These are phyloP conservation scores for Chascanopsetta lugubris DNA, from an alignment of 2,113 vertebrate species.

Conservation along the genomic window DNA sequence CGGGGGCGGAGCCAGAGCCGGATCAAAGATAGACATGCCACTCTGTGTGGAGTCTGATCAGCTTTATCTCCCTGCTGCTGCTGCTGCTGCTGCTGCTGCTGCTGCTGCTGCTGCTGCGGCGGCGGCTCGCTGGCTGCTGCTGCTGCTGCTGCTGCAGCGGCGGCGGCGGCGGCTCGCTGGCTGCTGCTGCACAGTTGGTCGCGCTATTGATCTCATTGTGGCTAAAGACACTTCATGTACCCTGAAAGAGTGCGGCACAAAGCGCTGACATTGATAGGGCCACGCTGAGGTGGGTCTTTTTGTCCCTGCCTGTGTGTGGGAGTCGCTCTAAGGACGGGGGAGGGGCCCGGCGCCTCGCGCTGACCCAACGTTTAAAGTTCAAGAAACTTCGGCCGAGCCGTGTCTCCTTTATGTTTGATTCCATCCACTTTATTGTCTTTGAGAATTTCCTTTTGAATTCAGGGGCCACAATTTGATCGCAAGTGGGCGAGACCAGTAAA, in stretches of 20 bases:
- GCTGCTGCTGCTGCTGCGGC: conserved; percentile 21
- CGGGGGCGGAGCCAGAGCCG: conserved; percentile 45
- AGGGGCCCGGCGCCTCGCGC: conserved; percentile 63
- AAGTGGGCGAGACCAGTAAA: too few relatives aligned
- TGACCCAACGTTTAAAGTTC: conserved; percentile 66
- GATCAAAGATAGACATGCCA: conserved; percentile 74
- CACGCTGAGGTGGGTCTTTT: conserved; percentile 78
- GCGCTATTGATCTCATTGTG: conserved; percentile 79
- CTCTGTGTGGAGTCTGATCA: conserved; percentile 55
- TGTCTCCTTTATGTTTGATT: too few relatives aligned
- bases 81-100: conserved; percentile 33
- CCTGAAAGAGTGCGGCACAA: conserved; percentile 79
- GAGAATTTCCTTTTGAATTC: too few relatives aligned
- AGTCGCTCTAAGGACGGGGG: conserved; percentile 63
- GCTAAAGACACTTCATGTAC: conserved; percentile 81
- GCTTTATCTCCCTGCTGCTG: conserved; percentile 63
- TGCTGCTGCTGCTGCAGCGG: conserved; percentile 21
- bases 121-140: conserved; percentile 34
- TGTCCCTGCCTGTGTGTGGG: conserved; percentile 78
- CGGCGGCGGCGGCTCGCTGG: conserved; percentile 33
- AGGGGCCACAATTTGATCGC: too few relatives aligned
- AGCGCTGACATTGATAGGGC: conserved; percentile 82
- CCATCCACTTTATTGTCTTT: too few relatives aligned
- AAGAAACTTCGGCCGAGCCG: conserved; percentile 51
- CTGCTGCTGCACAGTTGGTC: conserved; percentile 70